Base-by-base conservation (phyloP, 2,888 invertebrate species). In the Agrochola macilenta region DNA sequence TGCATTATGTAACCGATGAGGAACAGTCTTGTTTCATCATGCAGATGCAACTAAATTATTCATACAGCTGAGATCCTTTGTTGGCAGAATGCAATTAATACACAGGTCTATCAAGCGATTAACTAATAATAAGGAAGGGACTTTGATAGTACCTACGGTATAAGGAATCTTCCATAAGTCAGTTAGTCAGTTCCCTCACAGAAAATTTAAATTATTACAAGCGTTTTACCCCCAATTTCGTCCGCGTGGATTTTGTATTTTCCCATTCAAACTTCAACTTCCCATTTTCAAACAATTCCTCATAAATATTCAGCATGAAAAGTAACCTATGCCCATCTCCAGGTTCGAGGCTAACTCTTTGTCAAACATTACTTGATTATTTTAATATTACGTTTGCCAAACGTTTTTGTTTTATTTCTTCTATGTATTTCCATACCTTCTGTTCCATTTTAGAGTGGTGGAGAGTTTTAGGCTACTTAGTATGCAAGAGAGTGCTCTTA, bases 391-490 rank as follows among this genome's bases (percentile, higher is more conserved):
- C 14, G 12, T 74, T n/a, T 30, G 9, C 5, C 9, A 11, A 58
- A 54, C 20, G 0, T 60, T 64, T 73, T 71, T 17, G 26, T 66
- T 72, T 57, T 54, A 63, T 64, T 63, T 57, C 23, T 30, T 43
- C 61, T 63, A 57, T 43, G 26, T 69, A 74, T 76, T 75, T 73
- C 61, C 52, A 12, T 69, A 52, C 14, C 60, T 74, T 71, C 73
- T 61, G 69, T 63, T 83, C 66, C 30, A 17, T 23, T 52, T 35
- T 46, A 68, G 60, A 78, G n/a, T 30, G 17, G 30, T 49, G 61
- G 58, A 39, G 58, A 79, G 77, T 79, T 80, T 83, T 58, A 80
- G 57, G 30, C 72, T 76, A 79, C 75, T 88, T 85, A 78, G 69
- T 60, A 88, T 87, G 74, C 84, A 83, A 81, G 75, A 70, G 49